phyloP scores from a whole-genome alignment of 2,888 invertebrate genomes.

The Teinopalpus imperialis region DNA sequence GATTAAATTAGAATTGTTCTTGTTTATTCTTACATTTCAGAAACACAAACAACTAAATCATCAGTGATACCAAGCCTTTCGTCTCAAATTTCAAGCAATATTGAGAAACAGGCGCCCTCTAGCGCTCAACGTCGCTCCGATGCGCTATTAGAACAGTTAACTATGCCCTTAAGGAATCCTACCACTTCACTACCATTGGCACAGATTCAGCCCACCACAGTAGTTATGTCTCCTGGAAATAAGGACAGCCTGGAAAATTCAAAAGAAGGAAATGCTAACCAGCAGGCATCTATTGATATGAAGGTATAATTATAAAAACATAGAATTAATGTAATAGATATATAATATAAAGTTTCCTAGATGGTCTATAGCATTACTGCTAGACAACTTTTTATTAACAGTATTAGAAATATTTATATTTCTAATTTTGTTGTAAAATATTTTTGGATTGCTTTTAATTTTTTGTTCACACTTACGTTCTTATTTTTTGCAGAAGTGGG shows the following conservation, averaged over 20 bases:
- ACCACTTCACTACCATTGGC: conserved; percentile 48
- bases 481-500: conserved; percentile 84
- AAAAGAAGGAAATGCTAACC: conserved; percentile 57
- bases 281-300: conserved; percentile 63
- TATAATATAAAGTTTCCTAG: too few species aligned
- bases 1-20: background rate
- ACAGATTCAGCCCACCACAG: conserved; percentile 42
- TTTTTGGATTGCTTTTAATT: too few species aligned
- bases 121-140: conserved; percentile 71
- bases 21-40: conserved; percentile 35
- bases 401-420: too few species aligned
- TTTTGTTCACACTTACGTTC: conserved; percentile 5
- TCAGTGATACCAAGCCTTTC: conserved; percentile 65
- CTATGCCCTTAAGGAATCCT: conserved; percentile 63
- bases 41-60: conserved; percentile 63
- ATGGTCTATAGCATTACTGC: too few species aligned
- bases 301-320: conserved; percentile 53
- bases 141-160: conserved; percentile 69
- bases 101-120: conserved; percentile 65
- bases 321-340: too few species aligned
- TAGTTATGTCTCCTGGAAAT: conserved; percentile 54
- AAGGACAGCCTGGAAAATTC: conserved; percentile 63
- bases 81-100: conserved; percentile 52
- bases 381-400: too few species aligned
- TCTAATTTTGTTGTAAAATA: too few species aligned